phyloP scores from a whole-genome alignment of 1,140 invertebrate genomes.

The Drosophila malerkotliana region DNA sequence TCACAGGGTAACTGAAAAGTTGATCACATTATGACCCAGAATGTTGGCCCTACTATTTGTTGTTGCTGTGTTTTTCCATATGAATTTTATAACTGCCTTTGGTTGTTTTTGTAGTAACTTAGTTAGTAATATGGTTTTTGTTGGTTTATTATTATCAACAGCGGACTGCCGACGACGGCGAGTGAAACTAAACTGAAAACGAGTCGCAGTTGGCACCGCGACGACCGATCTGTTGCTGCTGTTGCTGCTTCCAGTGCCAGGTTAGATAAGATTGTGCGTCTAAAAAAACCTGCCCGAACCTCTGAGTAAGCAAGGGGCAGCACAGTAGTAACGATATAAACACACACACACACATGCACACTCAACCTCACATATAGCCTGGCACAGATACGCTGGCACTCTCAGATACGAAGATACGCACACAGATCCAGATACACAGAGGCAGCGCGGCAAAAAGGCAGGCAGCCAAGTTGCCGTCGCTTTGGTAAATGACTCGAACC shows the following conservation, averaged over 20 bases:
- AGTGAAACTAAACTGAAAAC: constrained; percentile 74
- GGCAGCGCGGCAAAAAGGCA: constrained; percentile 13
- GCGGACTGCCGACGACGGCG: constrained; percentile 49
- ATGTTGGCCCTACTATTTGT: background rate
- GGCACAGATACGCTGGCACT: constrained; percentile 19
- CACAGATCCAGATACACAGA: constrained; percentile 21
- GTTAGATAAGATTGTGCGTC: constrained; percentile 82
- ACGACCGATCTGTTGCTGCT: constrained; percentile 20
- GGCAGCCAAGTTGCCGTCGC: constrained; percentile 58
- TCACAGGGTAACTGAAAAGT: constrained; percentile 25
- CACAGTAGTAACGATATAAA: constrained; percentile 60
- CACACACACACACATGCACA: constrained; percentile 27
- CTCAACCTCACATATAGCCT: background rate
- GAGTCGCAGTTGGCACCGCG: constrained; percentile 54
- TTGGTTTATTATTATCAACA: constrained; percentile 66
- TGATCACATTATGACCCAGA: constrained; percentile 22
- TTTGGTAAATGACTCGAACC: constrained; percentile 63
- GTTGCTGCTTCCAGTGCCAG: constrained; percentile 32
- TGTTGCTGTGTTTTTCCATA: constrained; percentile 19
- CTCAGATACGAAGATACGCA: constrained; percentile 31
- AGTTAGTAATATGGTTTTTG: constrained; percentile 22
- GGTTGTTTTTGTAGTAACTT: constrained; percentile 20
- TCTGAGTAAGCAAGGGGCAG: constrained; percentile 47
- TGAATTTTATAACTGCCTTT: constrained; percentile 13
- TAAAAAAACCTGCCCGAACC: constrained; percentile 66